Base-by-base conservation (phyloP, 2,888 invertebrate species). In the Drosophila meridiana region DNA sequence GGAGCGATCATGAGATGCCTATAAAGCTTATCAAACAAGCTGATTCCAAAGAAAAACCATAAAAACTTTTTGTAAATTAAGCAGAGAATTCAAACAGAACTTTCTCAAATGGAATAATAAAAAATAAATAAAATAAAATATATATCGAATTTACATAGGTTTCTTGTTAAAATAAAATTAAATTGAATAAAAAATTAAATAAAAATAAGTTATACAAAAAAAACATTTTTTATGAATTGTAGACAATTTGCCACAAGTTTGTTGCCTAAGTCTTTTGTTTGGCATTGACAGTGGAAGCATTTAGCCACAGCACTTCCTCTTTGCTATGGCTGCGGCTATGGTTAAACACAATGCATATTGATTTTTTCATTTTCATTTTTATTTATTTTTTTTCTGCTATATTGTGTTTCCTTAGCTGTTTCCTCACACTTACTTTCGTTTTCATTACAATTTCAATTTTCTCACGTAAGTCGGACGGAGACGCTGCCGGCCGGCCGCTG, bases 201-300 rank as follows among this genome's bases (percentile, higher is more conserved):
- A 20, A 20, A 20, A 20, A 20, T 20, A 20, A 20, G 20, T 20
- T 20, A 20, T n/a, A n/a, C n/a, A n/a, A n/a, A n/a, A n/a, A n/a
- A n/a, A n/a, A n/a, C n/a, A n/a, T n/a, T n/a, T n/a, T n/a, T n/a
- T n/a, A n/a, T n/a, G n/a, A n/a, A n/a, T n/a, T 20, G 20, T 20
- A 20, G 20, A 2, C 34, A 34, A 55, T 60, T 43, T 62, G 30
- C 68, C 36, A 11, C 57, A 67, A 84, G 89, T 89, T 89, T 63
- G 88, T 81, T 76, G 73, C 78, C 67, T 79, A 78, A 87, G 84
- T 89, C 89, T 82, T 89, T 87, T 72, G 87, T 82, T 80, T 76
- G 66, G 60, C 68, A 43, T 58, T 69, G 63, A 58, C 63, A 52
- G 45, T 62, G 62, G 34, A 40, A 43, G n/a, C 43, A 47, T 34